phyloP scores from a whole-genome alignment of 1,140 invertebrate genomes.

The Trypoxylus dichotomus region DNA sequence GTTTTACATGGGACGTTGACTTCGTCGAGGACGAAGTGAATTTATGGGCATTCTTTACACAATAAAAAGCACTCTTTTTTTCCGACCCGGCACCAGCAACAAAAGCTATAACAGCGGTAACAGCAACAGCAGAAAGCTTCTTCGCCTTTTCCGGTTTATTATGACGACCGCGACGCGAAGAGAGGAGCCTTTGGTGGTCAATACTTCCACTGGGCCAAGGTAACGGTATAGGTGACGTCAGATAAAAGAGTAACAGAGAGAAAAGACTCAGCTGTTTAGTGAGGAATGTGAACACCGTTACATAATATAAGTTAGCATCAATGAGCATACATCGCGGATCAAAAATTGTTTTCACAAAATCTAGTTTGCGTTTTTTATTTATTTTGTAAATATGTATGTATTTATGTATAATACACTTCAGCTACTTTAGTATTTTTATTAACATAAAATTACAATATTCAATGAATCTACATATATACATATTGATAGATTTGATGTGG shows the following conservation, averaged over 20 bases:
- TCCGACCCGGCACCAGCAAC: not conserved
- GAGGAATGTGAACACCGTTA: conserved; percentile 44
- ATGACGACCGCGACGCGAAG: conserved; percentile 6
- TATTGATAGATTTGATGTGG: too few species aligned
- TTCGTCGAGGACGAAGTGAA: not conserved
- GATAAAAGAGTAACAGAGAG: conserved; percentile 28
- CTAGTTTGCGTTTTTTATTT: not conserved
- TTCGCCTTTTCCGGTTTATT: conserved; percentile 19
- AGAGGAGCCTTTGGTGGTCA: conserved; percentile 20
- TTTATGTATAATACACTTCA: too few species aligned
- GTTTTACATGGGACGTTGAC: conserved; percentile 19
- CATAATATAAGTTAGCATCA: conserved; percentile 39
- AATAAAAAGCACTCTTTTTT: not conserved
- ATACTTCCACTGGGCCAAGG: conserved; percentile 45
- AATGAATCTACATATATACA: too few species aligned
- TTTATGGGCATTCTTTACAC: not conserved
- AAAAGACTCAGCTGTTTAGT: conserved; percentile 43
- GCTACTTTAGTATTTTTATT: too few species aligned
- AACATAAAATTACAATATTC: too few species aligned
- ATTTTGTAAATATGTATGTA: not conserved
- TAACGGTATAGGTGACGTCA: conserved; percentile 46
- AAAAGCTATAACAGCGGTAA: not conserved
- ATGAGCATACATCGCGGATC: conserved; percentile 10
- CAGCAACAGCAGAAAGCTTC: conserved; percentile 12
- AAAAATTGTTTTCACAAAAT: conserved; percentile 11